Conservation (phyloP, 2,888 invertebrate species). For the Phaedon cochleariae region DNA sequence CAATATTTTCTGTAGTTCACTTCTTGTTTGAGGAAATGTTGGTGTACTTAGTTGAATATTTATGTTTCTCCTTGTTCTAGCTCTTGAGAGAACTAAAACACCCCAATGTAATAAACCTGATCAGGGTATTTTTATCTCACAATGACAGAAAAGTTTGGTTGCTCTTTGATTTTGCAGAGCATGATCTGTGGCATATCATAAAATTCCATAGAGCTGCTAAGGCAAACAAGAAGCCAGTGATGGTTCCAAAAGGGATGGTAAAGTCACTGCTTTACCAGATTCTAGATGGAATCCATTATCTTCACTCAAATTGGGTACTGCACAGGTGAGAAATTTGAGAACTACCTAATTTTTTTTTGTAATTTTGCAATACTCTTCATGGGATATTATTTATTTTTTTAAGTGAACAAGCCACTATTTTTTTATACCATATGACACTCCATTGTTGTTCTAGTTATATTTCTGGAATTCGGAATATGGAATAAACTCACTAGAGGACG, state of each 20-base stretch:
- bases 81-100: constrained; percentile 95
- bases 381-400: no score
- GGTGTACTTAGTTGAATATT: no score
- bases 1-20: no score
- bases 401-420: no score
- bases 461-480: no score
- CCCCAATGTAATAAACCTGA: constrained; percentile 95
- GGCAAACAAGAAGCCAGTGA: constrained; percentile 94
- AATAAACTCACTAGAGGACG: no score
- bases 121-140: constrained; percentile 95
- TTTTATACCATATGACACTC: no score
- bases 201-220: constrained; percentile 98
- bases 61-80: constrained; percentile 64
- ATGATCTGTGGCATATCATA: constrained; percentile 99
- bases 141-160: constrained; percentile 97
- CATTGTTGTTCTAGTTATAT: no score
- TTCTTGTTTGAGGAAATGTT: no score
- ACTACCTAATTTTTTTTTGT: no score
- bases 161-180: constrained; percentile 98
- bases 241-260: constrained; percentile 97
- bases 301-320: constrained; percentile 98
- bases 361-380: no score
- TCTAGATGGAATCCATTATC: constrained; percentile 97
- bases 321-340: constrained; percentile 66
- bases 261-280: constrained; percentile 98